Conservation (phyloP, 2,113 vertebrate genomes). For the Gallinago paraguaiae region DNA sequence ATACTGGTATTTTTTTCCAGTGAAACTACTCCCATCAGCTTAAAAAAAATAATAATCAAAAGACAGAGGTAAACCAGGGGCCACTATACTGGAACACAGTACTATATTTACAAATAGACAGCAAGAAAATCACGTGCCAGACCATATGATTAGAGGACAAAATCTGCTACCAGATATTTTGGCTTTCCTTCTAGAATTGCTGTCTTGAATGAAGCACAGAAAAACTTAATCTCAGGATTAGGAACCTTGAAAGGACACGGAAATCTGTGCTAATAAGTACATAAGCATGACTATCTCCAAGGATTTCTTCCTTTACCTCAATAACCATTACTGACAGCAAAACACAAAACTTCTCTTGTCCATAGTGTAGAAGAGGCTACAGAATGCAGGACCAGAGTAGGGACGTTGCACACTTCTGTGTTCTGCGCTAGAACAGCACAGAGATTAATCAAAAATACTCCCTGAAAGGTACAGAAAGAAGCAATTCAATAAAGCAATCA, state of each 20-base stretch:
- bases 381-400: background rate
- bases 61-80: background rate
- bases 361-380: background rate
- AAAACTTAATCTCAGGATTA: background rate
- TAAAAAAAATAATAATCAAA: background rate
- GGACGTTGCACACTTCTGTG: background rate
- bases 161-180: background rate
- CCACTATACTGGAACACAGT: background rate
- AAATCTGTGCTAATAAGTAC: background rate
- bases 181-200: background rate
- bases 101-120: background rate
- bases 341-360: conserved; percentile 19
- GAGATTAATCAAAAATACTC: background rate
- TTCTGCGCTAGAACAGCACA: background rate
- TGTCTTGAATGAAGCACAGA: background rate
- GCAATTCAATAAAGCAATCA: background rate
- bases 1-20: background rate
- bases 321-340: conserved; percentile 11
- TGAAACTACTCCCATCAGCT: background rate
- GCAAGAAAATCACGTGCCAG: background rate
- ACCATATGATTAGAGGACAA: background rate
- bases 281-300: background rate
- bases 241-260: background rate
- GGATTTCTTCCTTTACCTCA: conserved; percentile 15
- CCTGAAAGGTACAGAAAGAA: conserved; percentile 32